These are phyloP conservation scores for Tachysurus vachellii DNA, from an alignment of 2,113 vertebrate species.

Conservation along the genomic window DNA sequence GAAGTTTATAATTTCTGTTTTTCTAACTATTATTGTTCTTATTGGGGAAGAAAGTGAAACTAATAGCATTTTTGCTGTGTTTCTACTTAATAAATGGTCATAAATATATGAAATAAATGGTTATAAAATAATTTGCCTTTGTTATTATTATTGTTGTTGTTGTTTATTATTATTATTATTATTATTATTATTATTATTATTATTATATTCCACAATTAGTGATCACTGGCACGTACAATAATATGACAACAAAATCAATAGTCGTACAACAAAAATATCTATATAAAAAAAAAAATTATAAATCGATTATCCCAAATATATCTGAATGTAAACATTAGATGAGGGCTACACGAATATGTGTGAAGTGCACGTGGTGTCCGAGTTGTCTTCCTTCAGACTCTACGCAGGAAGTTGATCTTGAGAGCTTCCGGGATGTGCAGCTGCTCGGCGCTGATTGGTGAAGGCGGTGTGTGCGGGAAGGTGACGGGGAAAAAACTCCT, in stretches of 20 bases:
- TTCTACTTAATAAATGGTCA: slow-evolving; percentile 77
- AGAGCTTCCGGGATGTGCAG: slow-evolving; percentile 71
- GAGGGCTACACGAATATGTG: neutral
- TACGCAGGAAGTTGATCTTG: slow-evolving; percentile 69
- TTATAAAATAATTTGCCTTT: neutral
- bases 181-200: neutral
- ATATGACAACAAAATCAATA: neutral
- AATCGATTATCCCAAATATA: neutral
- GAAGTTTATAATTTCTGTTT: slow-evolving; percentile 76
- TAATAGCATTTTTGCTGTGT: slow-evolving; percentile 68
- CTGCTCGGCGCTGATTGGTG: slow-evolving; percentile 57
- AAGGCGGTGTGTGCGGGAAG: slow-evolving; percentile 62
- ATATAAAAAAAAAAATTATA: neutral
- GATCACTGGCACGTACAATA: neutral
- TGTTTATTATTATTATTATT: neutral
- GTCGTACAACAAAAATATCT: neutral
- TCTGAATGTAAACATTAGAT: neutral
- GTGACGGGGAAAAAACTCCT: slow-evolving; percentile 73
- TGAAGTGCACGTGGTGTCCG: neutral
- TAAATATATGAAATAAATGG: slow-evolving; percentile 70
- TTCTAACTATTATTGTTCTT: slow-evolving; percentile 72
- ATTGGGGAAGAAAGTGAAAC: slow-evolving; percentile 65
- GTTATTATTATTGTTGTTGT: neutral
- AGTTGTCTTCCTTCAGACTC: slow-evolving; percentile 49
- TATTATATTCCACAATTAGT: neutral